Base-by-base conservation (phyloP, 2,888 invertebrate genomes). In the Clunio marinus region DNA sequence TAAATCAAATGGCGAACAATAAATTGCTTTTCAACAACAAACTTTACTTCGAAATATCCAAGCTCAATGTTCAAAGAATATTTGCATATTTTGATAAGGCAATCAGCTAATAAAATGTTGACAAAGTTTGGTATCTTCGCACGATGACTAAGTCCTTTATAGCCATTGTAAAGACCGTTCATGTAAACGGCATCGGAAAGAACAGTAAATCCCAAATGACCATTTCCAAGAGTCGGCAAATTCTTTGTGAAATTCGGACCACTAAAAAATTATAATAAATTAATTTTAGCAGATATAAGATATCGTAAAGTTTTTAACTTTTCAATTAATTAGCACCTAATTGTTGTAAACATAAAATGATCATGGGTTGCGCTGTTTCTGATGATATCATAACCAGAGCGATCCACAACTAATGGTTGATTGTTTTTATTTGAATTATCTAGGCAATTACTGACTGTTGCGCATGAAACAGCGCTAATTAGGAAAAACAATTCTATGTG, bases 91-190 rank as follows among this genome's bases (percentile, higher is more conserved):
- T 70, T 15, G 58, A 20, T 60, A 60, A 13, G 25, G 46, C 46
- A 67, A 4, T 69, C 57, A 10, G 35, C 17, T 15, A 59, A 41
- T 22, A 35, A 46, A 15, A 84, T 77, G 72, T 84, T 84, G 2
- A 82, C 79, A 81, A 83, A 83, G 66, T 81, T 82, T n/a, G 84
- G 85, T 32, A 85, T 83, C 35, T 84, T 79, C 0, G 84, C 85
- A 5, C 85, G 79, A 67, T 81, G 83, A 70, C 84, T 84, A 46
- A 81, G 77, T 0, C 85, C 84, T 22, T 20, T 35, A 1, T 75
- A 77, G 4, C 85, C 85, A 74, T 82, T 85, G 75, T 84, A 85
- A 0, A 85, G 72, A 0, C 85, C 85, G 70, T 85, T 85, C 78
- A 84, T 81, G 71, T 82, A 84, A 1, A 85, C 82, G 0, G 84